Percentiles rank a stretch among this genome's conserved stretches.
Evolutionary conservation across 2,888 invertebrate species (phyloP).

Genomic region (Scaptomyza flava): DNA sequence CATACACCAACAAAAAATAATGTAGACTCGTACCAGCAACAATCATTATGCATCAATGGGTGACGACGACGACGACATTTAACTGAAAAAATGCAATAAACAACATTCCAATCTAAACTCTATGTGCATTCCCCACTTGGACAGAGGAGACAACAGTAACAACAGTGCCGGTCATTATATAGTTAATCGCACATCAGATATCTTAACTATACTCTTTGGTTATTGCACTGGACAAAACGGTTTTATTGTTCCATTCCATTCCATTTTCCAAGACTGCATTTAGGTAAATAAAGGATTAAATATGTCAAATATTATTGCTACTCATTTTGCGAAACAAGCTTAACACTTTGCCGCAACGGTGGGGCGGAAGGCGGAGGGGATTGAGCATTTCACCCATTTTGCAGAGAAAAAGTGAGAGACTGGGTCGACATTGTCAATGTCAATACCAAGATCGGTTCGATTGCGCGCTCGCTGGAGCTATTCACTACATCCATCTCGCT

Average conservation of each 20-base stretch:
- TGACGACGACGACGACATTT: constrained; percentile 55
- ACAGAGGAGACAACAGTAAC: constrained; percentile 8
- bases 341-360: not conserved
- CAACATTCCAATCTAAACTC: constrained; percentile 70
- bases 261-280: not conserved
- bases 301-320: too few relatives aligned
- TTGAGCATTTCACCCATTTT: constrained; percentile 19
- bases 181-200: constrained; percentile 31
- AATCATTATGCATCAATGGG: constrained; percentile 63
- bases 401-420: not conserved
- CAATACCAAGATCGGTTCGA: constrained; percentile 62
- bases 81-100: constrained; percentile 71
- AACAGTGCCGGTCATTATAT: constrained; percentile 58
- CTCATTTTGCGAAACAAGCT: not conserved
- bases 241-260: too few relatives aligned
- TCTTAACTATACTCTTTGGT: constrained; percentile 29
- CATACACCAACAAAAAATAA: too few relatives aligned
- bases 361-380: not conserved
- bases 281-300: too few relatives aligned
- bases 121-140: constrained; percentile 28
- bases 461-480: constrained; percentile 11
- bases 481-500: constrained; percentile 22
- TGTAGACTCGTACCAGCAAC: constrained; percentile 15
- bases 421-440: constrained; percentile 67
- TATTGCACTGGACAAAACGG: too few relatives aligned